Conservation (phyloP, 2,888 invertebrate genomes). For the Serripes groenlandicus region DNA sequence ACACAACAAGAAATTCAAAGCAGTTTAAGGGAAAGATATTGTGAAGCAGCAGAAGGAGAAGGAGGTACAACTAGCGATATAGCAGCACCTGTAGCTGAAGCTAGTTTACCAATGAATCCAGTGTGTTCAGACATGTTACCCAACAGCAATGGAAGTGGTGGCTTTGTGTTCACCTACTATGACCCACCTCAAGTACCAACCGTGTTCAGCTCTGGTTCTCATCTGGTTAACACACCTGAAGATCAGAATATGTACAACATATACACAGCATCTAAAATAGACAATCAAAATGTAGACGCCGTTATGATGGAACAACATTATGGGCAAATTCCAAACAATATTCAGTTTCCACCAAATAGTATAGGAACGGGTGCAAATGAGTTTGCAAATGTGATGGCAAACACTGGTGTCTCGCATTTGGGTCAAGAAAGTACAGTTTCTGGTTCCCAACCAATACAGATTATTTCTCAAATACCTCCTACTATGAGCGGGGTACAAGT, state of each 20-base stretch:
- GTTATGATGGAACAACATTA: conserved; percentile 6
- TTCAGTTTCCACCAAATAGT: conserved; percentile 10
- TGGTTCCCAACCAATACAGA: conserved; percentile 42
- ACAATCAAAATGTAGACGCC: conserved; percentile 3
- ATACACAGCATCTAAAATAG: conserved; percentile 2
- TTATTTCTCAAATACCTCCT: conserved; percentile 28
- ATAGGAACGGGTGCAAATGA: neutral
- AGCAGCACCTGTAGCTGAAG: neutral
- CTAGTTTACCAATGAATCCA: neutral
- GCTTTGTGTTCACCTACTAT: conserved; percentile 21
- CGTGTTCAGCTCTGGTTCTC: neutral
- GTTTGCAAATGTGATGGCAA: conserved; percentile 16
- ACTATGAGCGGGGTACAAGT: conserved; percentile 30
- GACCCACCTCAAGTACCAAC: conserved; percentile 1
- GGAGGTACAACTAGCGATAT: neutral
- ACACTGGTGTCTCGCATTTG: conserved; percentile 15
- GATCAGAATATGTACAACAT: neutral
- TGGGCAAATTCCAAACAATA: neutral
- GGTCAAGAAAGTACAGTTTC: conserved; percentile 7
- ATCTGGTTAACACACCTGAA: conserved; percentile 1
- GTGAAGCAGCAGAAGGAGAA: neutral
- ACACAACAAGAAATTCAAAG: neutral
- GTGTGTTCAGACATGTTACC: neutral
- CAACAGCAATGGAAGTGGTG: neutral
- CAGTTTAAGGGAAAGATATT: neutral